Conservation (phyloP, 2,113 vertebrate species). For the Esox niger region DNA sequence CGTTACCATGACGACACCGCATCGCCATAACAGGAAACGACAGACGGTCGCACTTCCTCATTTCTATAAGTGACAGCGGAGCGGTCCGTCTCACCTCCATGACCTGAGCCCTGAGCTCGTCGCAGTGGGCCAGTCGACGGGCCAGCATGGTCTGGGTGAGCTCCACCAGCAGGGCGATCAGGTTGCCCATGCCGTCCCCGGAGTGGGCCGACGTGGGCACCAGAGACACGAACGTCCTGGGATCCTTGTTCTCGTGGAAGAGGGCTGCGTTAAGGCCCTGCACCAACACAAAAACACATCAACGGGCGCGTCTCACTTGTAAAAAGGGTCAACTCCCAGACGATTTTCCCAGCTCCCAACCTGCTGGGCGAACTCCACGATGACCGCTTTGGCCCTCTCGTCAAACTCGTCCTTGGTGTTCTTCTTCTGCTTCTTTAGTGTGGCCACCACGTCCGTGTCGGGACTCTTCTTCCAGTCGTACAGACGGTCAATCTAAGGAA, state of each 20-base stretch:
- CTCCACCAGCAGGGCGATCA: constrained; percentile 90
- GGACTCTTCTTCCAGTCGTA: constrained; percentile 99
- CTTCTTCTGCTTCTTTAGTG: constrained; percentile 99
- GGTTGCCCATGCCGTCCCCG: constrained; percentile 96
- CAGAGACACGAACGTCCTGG: constrained; percentile 92
- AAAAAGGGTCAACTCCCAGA: not conserved
- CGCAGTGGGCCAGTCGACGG: constrained; percentile 88
- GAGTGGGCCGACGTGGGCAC: constrained; percentile 97
- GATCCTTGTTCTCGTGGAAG: constrained; percentile 96
- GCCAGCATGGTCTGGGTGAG: constrained; percentile 94
- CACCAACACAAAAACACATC: not conserved
- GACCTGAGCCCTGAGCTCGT: constrained; percentile 94
- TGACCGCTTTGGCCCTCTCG: constrained; percentile 86
- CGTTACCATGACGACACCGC: no score
- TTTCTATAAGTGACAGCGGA: no score
- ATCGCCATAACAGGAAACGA: no score
- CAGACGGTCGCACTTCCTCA: no score
- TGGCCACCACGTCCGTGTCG: constrained; percentile 86
- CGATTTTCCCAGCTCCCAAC: constrained; percentile 53
- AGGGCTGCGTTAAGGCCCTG: constrained; percentile 94
- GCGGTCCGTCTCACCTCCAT: constrained; percentile 84
- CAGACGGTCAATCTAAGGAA: constrained; percentile 87
- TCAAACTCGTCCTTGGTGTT: constrained; percentile 98
- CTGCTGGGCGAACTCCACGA: constrained; percentile 97
- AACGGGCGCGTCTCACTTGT: not conserved